Evolutionary conservation across 2,888 invertebrate species (phyloP), one percentile per base, ranked within the genome.

Genomic region (Drosophila greeni): DNA sequence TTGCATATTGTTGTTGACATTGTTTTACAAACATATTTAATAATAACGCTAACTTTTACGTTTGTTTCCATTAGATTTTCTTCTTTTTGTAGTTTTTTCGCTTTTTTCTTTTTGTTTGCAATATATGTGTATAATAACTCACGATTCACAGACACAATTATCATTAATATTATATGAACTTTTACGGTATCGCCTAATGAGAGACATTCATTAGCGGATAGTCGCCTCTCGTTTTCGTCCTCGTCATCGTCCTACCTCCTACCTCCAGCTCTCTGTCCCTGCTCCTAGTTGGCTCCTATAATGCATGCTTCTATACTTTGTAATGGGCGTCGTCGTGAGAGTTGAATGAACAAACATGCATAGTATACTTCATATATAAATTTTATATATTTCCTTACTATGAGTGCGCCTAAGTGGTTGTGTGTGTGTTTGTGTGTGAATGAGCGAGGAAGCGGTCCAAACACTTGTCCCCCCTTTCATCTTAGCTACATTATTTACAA

Each of bases 111-210:
- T 52, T 45, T 29, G 16, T 43, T 58, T 59, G 59, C 59, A 43
- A 45, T 65, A 57, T 55, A 54, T 69, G 68, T 66, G 65, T 55
- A 69, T 72, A 62, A 64, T 62, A 83, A 83, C 74, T 83, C 82
- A 81, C 73, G 70, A 64, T 82, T 84, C 82, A 84, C 82, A 82
- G 80, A 84, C 76, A 84, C 75, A 80, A 66, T 74, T 74, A 55
- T 66, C 70, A 66, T 65, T 74, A 71, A 72, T 68, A 65, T 61
- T 62, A 53, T 61, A 56, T 58, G 53, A 66, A 67, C 72, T 55
- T 66, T 66, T 69, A 52, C 56, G 45, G 26, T 52, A 68, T 62
- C 37, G 45, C 47, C 24, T 45, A 49, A 45, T 69, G 54, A 65
- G 49, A 48, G 52, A 55, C 47, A 64, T 34, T 66, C 39, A 47